Base-by-base conservation (phyloP, 30 jellyfish, hydroid and myxozoan genomes). In the Clytia hemisphaerica region DNA sequence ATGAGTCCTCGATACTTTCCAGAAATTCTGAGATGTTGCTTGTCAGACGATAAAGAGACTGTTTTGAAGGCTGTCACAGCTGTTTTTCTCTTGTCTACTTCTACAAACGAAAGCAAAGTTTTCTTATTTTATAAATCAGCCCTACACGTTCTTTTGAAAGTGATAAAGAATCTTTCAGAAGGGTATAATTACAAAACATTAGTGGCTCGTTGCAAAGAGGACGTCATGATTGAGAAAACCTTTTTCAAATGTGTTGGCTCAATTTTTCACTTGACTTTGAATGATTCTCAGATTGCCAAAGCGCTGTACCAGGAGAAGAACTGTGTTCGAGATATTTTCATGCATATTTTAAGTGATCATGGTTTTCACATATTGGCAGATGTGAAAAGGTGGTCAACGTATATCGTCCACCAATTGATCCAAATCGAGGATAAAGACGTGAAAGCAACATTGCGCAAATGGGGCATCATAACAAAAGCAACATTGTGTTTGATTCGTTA, bases 321-420 rank as follows among this genome's bases (percentile, higher is more conserved):
- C 21, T 73, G 58, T 16, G 45, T 84, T 19, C 71, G 68, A 4
- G 81, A 71, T 27, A 76, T 84, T 44, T 60, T 84, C 25, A 47
- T 84, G 26, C 82, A 84, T 32, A 77, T 84, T 6, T 45, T 84
- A 4, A 68, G 85, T 24, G 95, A 84, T 47, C 82, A 79, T 18
- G 53, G 82, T 27, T 76, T 28, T 25, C 80, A 40, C 37, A 67
- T 84, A 47, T 54, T 89, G 35, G 35, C 67, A 47, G 93, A 75
- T 7, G 45, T 71, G 15, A 65, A 64, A 50, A 45, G 93, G 51
- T 69, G 91, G 76, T 58, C 77, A n/a, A 51, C 83, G 6, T 51
- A 60, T 4, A 65, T 77, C 49, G 28, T 84, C 21, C 80, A 84
- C 28, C 95, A 84, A 65, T 67, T 84, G 76, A 34, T 75, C 44